phyloP scores from a whole-genome alignment of 2,797 vertebrate species.

The Parotocinclus haroldoi region DNA sequence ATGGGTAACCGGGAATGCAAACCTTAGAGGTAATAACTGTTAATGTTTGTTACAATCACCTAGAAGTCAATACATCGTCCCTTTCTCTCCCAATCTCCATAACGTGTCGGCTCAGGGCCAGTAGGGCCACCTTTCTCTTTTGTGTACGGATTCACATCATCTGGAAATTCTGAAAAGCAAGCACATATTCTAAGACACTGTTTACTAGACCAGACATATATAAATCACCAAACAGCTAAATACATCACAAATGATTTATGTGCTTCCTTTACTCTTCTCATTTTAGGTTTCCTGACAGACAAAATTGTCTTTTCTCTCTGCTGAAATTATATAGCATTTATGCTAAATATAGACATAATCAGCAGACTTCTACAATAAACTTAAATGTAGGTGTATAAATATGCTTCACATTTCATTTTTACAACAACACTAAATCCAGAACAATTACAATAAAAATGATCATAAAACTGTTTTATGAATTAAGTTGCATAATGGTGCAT shows the following conservation, averaged over 20 bases:
- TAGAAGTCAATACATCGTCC: conserved; percentile 97
- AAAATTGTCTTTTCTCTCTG: background rate
- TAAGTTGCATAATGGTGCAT: background rate
- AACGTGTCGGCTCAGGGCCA: conserved; percentile 95
- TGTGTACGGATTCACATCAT: conserved; percentile 86
- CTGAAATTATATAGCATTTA: too few species aligned
- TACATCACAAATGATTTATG: background rate
- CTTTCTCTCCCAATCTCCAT: conserved; percentile 96
- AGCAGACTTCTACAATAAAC: too few species aligned
- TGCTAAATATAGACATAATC: too few species aligned
- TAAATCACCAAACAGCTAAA: background rate
- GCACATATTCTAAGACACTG: background rate
- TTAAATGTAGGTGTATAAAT: too few species aligned
- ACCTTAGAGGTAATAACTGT: background rate
- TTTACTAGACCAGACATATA: too few species aligned
- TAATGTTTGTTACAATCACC: conserved; percentile 20
- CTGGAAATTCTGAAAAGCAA: conserved; percentile 78
- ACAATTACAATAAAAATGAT: too few species aligned
- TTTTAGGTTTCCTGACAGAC: background rate
- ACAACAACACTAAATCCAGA: too few species aligned
- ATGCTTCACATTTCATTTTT: too few species aligned
- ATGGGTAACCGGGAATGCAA: background rate
- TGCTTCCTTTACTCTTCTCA: background rate
- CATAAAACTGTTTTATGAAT: too few species aligned
- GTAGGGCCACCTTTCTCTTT: conserved; percentile 91